phyloP scores from a whole-genome alignment of 2,888 invertebrate genomes.

The Eristalis pertinax region DNA sequence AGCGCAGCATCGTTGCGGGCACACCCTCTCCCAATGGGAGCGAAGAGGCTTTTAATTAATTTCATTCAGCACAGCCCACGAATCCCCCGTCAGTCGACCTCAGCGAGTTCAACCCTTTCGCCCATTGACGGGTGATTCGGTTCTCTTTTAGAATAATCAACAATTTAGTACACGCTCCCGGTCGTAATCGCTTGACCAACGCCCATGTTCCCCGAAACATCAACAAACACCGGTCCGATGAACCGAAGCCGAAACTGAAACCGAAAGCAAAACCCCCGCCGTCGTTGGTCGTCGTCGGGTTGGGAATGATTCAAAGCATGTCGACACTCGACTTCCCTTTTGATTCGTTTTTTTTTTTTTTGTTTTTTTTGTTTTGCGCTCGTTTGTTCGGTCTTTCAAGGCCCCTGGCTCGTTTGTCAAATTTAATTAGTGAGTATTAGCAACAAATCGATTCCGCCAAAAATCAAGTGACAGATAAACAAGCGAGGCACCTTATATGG shows the following conservation, averaged over 20 bases:
- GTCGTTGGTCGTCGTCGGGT: neutral
- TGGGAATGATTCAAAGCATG: neutral
- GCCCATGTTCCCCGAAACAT: conserved; percentile 47
- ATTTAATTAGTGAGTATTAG: conserved; percentile 47
- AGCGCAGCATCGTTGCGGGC: neutral
- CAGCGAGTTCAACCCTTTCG: neutral
- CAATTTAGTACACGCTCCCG: conserved; percentile 15
- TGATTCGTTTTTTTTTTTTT: neutral
- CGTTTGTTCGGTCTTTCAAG: neutral
- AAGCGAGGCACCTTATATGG: conserved; percentile 41
- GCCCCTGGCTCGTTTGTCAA: conserved; percentile 20
- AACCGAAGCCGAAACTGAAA: conserved; percentile 13
- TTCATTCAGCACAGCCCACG: conserved; percentile 1
- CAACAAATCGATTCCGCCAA: conserved; percentile 37
- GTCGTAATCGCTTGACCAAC: conserved; percentile 38
- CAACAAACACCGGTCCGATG: conserved; percentile 38
- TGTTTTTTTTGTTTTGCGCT: neutral
- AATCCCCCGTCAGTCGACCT: conserved; percentile 19
- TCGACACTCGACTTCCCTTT: neutral
- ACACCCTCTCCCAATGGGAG: conserved; percentile 13
- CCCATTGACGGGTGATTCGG: neutral
- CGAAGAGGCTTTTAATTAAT: conserved; percentile 25
- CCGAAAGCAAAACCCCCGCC: neutral
- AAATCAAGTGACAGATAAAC: conserved; percentile 26
- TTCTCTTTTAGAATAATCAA: conserved; percentile 24